These are phyloP conservation scores for Tetragnatha versicolor DNA, from an alignment of 1,140 invertebrate species.

Conservation along the genomic window DNA sequence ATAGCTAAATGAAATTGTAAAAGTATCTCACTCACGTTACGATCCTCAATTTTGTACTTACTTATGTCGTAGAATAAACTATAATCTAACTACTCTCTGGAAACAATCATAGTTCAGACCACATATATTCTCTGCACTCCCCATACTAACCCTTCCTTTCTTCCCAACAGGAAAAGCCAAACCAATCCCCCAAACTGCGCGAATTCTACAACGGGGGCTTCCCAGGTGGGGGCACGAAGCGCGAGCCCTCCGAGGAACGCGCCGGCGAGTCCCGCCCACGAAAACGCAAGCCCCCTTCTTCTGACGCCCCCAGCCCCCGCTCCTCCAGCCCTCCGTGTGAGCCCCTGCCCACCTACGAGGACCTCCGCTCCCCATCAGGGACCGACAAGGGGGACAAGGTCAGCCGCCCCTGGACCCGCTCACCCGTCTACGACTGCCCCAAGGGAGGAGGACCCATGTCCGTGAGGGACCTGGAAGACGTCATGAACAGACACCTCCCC, in stretches of 20 bases:
- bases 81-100: too few species aligned
- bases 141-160: background rate
- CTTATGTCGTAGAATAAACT: too few species aligned
- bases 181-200: conserved; percentile 12
- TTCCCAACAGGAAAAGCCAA: conserved; percentile 19
- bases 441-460: conserved; percentile 21
- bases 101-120: too few species aligned
- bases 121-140: too few species aligned
- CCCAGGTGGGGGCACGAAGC: background rate
- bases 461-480: conserved; percentile 81
- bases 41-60: too few species aligned
- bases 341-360: conserved; percentile 15
- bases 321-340: conserved; percentile 28
- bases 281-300: background rate
- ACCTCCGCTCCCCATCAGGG: background rate
- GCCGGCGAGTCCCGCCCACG: background rate
- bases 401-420: conserved; percentile 47
- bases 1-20: too few species aligned
- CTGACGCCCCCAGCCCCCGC: background rate
- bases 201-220: background rate
- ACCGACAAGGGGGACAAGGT: conserved; percentile 40
- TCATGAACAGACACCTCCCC: conserved; percentile 95
- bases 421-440: conserved; percentile 2
- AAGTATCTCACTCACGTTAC: too few species aligned
- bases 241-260: background rate